phyloP scores from a whole-genome alignment of 2,113 vertebrate genomes.

The Datnioides undecimradiatus region DNA sequence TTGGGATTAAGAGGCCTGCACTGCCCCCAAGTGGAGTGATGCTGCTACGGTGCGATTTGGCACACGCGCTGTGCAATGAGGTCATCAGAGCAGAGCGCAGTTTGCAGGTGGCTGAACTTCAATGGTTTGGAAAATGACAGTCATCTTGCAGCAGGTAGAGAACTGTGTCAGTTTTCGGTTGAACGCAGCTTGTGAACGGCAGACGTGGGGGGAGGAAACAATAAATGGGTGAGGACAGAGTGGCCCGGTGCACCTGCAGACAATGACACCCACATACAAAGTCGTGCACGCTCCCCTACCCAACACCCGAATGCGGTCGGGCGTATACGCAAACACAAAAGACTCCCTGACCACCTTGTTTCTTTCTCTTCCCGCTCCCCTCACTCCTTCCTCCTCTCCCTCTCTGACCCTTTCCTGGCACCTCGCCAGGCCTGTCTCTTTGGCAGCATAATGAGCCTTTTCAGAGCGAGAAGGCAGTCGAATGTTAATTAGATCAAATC shows the following conservation, averaged over 20 bases:
- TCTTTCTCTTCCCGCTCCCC: slow-evolving; percentile 36
- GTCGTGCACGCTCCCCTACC: background rate
- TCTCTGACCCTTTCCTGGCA: slow-evolving; percentile 66
- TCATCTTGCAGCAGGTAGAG: background rate
- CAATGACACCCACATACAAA: slow-evolving; percentile 17
- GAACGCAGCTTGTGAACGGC: slow-evolving; percentile 19
- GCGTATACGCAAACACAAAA: slow-evolving; percentile 46
- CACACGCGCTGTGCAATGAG: slow-evolving; percentile 3
- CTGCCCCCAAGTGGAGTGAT: slow-evolving; percentile 77
- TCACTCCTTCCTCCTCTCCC: slow-evolving; percentile 38
- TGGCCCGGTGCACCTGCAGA: slow-evolving; percentile 33
- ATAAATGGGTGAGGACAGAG: slow-evolving; percentile 15
- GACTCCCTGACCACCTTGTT: slow-evolving; percentile 18
- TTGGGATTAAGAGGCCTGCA: slow-evolving; percentile 39
- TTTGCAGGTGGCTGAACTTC: slow-evolving; percentile 1
- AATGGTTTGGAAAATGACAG: slow-evolving; percentile 14
- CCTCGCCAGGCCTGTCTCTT: slow-evolving; percentile 62
- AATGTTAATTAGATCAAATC: slow-evolving; percentile 86
- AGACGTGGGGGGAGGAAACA: background rate
- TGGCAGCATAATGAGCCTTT: slow-evolving; percentile 81
- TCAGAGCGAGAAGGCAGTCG: slow-evolving; percentile 76
- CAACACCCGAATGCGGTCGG: slow-evolving; percentile 16
- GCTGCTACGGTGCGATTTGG: background rate
- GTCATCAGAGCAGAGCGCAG: slow-evolving; percentile 12
- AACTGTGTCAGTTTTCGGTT: background rate